Base-by-base conservation (phyloP, 37 sponge, comb jelly and placozoan genomes). In the Amphimedon queenslandica region DNA sequence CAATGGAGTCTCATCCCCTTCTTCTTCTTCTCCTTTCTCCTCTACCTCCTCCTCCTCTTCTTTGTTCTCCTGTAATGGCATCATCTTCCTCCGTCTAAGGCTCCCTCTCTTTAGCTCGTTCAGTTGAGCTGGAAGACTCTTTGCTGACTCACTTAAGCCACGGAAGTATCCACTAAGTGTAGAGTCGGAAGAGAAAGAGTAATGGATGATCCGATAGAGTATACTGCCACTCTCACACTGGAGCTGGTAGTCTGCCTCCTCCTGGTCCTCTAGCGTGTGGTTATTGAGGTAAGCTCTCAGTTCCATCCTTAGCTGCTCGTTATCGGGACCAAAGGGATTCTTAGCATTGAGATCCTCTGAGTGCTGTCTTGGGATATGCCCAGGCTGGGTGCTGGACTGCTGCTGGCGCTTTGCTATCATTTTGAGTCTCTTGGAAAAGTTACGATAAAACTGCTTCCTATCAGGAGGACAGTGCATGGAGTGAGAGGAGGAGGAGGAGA, bases 391-490 rank as follows among this genome's bases (percentile, higher is more conserved):
- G 21, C 16, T 37, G 25, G 29, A 23, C 21, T 60, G 61, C 61
- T 60, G 61, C 21, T 60, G 61, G 21, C 27, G 27, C 5, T 60
- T 25, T 3, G 63, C 40, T 37, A 47, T 42, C 41, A 64, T 30
- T 40, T 76, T 71, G 35, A 84, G 51, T 29, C 77, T 33, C 20
- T 67, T 71, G 37, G 66, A 33, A 57, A 84, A 73, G 25, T 57
- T 28, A 0, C 79, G 67, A 55, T 77, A 84, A 57, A 84, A 84
- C 69, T 77, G 67, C 55, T 84, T 84, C 0, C 85, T 32, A 3
- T 84, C 85, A 0, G 79, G 79, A 16, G 79, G 74, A 30, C 85
- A 84, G 66, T 21, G 23, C 18, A 57, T 41, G 43, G 27, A 6
- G 23, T 69, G 70, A 40, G 10, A 40, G 21, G 2, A 23, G 16